A percentile compares a stretch with the other conserved stretches of the same genome.
phyloP scores from a whole-genome alignment of 2,113 vertebrate genomes.

The Machaerirhynchus nigripectus region DNA sequence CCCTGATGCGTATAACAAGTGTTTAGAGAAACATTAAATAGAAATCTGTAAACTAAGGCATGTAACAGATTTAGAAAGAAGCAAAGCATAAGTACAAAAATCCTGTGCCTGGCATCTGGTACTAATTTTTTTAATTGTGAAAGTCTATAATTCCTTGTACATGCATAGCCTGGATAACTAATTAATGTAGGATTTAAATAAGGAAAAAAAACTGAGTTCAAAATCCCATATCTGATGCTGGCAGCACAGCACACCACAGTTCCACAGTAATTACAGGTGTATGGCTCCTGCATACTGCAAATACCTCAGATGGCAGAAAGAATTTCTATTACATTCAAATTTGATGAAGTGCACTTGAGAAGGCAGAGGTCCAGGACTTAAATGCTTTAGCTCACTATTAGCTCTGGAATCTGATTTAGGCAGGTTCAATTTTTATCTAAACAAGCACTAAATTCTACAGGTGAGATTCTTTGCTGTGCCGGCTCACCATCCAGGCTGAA shows the following conservation, averaged over 20 bases:
- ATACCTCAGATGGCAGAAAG: neutral
- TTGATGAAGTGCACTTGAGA: neutral
- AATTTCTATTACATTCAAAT: neutral
- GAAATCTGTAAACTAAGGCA: neutral
- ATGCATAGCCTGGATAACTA: neutral
- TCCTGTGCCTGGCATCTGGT: neutral
- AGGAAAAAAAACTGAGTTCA: neutral
- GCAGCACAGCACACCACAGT: neutral
- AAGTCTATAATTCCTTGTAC: constrained; percentile 51
- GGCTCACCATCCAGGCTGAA: neutral
- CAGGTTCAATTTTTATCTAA: neutral
- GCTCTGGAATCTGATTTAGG: neutral
- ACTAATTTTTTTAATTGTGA: constrained; percentile 30
- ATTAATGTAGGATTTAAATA: constrained; percentile 33
- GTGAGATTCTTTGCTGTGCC: neutral
- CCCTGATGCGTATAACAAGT: neutral
- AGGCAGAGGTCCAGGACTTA: neutral
- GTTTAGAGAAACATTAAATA: constrained; percentile 8
- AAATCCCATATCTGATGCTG: neutral
- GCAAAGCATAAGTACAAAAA: neutral
- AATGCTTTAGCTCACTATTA: neutral
- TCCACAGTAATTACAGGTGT: neutral
- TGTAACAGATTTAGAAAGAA: neutral
- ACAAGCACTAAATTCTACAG: neutral
- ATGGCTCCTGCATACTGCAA: neutral